These are phyloP conservation scores for Tanypteryx hageni DNA, from an alignment of 2,888 invertebrate species.

Conservation along the genomic window DNA sequence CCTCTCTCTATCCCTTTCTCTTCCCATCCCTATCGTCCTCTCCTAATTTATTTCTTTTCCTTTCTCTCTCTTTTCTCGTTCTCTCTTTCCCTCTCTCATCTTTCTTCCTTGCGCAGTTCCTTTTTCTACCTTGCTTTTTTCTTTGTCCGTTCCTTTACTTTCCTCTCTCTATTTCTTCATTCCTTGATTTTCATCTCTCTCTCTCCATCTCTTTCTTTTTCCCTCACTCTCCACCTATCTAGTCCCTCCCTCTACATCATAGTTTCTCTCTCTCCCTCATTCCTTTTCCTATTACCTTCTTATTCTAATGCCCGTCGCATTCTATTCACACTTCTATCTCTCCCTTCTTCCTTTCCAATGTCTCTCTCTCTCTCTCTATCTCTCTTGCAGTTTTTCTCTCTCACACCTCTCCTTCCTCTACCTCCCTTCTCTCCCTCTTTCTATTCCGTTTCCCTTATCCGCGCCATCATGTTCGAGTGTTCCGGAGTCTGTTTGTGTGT, in stretches of 20 bases:
- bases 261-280: not conserved
- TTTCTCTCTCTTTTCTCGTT: not conserved
- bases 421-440: not conserved
- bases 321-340: not conserved
- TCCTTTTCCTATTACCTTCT: not conserved
- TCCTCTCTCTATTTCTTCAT: not conserved
- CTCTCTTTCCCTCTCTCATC: not conserved
- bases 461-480: not conserved
- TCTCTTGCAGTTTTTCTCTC: not conserved
- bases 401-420: not conserved
- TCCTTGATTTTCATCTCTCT: not conserved
- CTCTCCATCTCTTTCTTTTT: not conserved
- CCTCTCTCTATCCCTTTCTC: no score
- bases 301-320: not conserved
- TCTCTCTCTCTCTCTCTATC: not conserved
- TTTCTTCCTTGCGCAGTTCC: not conserved
- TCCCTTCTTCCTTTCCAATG: no score
- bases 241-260: no score
- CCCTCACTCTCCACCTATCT: no score
- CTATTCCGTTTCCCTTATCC: not conserved
- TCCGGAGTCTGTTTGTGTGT: not conserved
- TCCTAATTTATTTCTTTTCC: constrained; percentile 25
- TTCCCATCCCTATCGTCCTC: no score
- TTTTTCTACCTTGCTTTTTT: no score
- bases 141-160: no score